Conservation (phyloP, 2,113 vertebrate genomes). For the Pandion haliaetus region DNA sequence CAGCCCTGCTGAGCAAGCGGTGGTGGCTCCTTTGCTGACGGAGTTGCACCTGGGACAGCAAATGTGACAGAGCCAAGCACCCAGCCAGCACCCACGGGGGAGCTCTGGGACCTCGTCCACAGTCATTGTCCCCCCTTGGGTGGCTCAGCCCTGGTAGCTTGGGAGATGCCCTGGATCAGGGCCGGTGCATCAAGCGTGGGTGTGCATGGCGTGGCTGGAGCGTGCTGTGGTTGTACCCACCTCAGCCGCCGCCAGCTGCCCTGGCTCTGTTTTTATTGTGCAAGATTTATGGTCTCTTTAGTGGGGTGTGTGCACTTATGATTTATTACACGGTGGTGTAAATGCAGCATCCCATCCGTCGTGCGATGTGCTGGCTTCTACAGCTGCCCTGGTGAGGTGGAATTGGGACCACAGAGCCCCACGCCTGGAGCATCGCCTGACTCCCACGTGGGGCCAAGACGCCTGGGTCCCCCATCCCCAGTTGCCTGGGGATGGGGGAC, state of each 20-base stretch:
- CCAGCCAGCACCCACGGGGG: neutral
- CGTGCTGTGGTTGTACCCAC: neutral
- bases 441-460: accelerated
- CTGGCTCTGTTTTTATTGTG: neutral
- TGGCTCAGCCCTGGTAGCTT: accelerated
- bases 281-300: neutral
- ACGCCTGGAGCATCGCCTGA: neutral
- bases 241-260: neutral
- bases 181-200: neutral
- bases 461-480: neutral
- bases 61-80: neutral
- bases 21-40: neutral
- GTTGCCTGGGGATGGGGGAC: accelerated
- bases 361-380: neutral
- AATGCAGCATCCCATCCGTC: accelerated
- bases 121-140: neutral
- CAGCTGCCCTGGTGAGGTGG: accelerated
- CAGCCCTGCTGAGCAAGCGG: neutral
- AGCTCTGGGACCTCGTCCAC: neutral
- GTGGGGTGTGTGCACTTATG: neutral
- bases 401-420: neutral
- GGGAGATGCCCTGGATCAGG: neutral
- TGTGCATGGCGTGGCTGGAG: neutral
- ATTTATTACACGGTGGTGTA: neutral
- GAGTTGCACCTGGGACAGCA: neutral